Evolutionary conservation across 2,888 invertebrate genomes (phyloP).

Genomic region (Stenoptilia bipunctidactyla): DNA sequence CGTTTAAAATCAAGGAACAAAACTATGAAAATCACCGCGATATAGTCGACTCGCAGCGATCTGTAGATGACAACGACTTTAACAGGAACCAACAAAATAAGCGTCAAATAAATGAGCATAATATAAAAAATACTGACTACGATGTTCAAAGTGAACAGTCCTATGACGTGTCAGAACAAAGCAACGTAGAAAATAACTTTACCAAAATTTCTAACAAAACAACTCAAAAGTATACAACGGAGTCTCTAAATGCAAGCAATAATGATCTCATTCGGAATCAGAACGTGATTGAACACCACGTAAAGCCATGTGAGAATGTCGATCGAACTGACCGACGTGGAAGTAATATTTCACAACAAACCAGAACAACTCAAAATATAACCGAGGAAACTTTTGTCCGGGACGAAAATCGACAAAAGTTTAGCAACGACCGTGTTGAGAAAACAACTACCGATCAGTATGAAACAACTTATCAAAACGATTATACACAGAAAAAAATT

Average conservation of each 20-base stretch:
- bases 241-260: background rate
- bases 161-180: background rate
- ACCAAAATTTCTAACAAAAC: background rate
- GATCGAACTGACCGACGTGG: conserved; percentile 24
- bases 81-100: conserved; percentile 14
- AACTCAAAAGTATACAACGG: background rate
- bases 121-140: conserved; percentile 5
- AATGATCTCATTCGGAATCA: conserved; percentile 4
- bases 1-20: conserved; percentile 7
- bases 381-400: conserved; percentile 12
- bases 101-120: conserved; percentile 9
- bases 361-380: conserved; percentile 16
- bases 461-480: conserved; percentile 73
- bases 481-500: conserved; percentile 68
- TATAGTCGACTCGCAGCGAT: conserved; percentile 1
- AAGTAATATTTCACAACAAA: conserved; percentile 13
- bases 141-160: background rate
- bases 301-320: conserved; percentile 18
- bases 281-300: conserved; percentile 13
- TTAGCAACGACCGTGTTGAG: conserved; percentile 31
- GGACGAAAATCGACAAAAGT: background rate
- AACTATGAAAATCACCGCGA: conserved; percentile 6
- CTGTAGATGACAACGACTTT: conserved; percentile 10
- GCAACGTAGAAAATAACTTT: background rate
- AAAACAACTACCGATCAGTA: conserved; percentile 54